phyloP scores from a whole-genome alignment of 2,797 vertebrate genomes.

The Adrianichthys oophorus region DNA sequence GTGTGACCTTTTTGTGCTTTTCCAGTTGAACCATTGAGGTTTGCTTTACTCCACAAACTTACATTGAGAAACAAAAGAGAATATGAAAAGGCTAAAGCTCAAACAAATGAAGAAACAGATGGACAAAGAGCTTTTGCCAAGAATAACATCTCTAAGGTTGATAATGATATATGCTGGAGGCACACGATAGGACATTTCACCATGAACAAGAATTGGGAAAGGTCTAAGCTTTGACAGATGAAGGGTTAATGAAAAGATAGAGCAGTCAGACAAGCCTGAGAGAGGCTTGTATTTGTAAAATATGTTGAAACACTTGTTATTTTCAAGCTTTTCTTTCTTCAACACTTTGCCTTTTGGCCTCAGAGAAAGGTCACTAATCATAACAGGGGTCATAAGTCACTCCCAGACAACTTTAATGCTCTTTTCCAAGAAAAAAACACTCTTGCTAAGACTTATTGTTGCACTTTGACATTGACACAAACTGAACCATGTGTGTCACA shows the following conservation, averaged over 20 bases:
- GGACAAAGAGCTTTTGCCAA: neutral
- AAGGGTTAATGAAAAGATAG: neutral
- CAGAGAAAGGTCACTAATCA: conserved; percentile 24
- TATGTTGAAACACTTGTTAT: neutral
- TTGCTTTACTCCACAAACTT: neutral
- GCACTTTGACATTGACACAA: too few relatives aligned
- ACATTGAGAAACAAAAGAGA: neutral
- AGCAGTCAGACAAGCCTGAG: neutral
- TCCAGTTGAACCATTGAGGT: neutral
- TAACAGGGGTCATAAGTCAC: neutral
- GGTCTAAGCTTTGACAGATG: neutral
- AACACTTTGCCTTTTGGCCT: conserved; percentile 4
- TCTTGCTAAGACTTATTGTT: too few relatives aligned
- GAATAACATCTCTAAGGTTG: neutral
- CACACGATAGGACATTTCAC: neutral
- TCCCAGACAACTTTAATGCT: conserved; percentile 33
- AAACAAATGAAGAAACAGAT: neutral
- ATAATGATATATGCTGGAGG: neutral
- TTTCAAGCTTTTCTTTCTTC: neutral
- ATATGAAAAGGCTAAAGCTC: neutral
- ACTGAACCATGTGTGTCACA: too few relatives aligned
- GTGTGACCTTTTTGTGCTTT: neutral
- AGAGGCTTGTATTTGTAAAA: neutral
- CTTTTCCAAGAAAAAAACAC: too few relatives aligned
- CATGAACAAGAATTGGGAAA: neutral